Conservation (phyloP, 2,113 vertebrate species). For the Progne subis region DNA sequence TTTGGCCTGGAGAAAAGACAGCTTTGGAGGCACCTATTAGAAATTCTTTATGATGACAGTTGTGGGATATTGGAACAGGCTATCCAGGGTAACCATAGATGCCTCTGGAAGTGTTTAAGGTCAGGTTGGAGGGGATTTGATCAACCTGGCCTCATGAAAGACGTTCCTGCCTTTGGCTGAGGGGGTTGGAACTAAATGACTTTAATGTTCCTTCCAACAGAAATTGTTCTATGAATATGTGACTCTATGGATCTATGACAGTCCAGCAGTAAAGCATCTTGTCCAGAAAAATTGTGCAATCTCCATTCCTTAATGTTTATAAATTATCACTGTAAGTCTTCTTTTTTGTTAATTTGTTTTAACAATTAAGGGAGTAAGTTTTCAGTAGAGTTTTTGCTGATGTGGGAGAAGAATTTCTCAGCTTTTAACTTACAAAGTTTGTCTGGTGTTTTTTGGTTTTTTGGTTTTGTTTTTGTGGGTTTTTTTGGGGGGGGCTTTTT, state of each 20-base stretch:
- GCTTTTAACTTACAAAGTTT: neutral
- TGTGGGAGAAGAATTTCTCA: neutral
- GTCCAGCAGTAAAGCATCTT: neutral
- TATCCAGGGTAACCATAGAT: neutral
- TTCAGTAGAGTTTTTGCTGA: neutral
- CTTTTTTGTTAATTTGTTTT: neutral
- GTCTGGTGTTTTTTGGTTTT: no score
- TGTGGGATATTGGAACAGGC: neutral
- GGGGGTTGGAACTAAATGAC: rapidly evolving
- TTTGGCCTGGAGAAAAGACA: neutral
- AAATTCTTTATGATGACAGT: neutral
- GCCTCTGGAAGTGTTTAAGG: neutral
- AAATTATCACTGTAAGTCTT: neutral
- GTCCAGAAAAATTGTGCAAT: neutral
- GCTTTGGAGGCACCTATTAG: neutral
- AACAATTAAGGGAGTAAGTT: neutral
- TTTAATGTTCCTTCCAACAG: neutral
- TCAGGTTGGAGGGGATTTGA: neutral
- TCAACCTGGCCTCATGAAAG: neutral
- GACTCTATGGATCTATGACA: neutral
- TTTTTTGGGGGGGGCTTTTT: no score
- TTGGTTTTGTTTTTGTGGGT: neutral
- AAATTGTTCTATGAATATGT: neutral
- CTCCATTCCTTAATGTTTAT: neutral
- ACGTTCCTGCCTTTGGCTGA: neutral